Conservation (phyloP, 2,888 invertebrate species). For the Lottia gigantea region DNA sequence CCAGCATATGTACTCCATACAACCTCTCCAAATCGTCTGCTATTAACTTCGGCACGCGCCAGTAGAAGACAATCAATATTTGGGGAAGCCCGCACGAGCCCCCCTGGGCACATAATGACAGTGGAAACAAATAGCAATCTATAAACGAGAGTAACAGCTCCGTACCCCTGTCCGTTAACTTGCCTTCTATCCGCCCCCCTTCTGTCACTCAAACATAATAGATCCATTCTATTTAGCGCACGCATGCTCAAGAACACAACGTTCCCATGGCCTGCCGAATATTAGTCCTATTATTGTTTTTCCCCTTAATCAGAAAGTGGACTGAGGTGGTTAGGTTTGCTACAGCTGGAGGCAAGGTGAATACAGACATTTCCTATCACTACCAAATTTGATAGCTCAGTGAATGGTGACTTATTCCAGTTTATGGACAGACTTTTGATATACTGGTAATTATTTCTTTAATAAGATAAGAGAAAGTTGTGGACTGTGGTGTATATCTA, state of each 20-base stretch:
- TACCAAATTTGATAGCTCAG: too few species aligned
- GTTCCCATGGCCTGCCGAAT: not conserved
- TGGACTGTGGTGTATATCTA: too few species aligned
- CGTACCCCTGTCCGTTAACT: slow-evolving; percentile 13
- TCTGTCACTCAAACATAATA: slow-evolving; percentile 12
- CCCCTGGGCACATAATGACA: slow-evolving; percentile 18
- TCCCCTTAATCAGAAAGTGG: slow-evolving; percentile 6
- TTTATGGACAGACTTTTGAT: too few species aligned
- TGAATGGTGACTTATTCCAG: too few species aligned
- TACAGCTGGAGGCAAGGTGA: slow-evolving; percentile 4
- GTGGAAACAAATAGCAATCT: slow-evolving; percentile 22
- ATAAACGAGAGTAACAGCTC: slow-evolving; percentile 10
- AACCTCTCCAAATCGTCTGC: slow-evolving; percentile 14
- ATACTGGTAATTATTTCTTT: too few species aligned
- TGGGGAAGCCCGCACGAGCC: slow-evolving; percentile 17
- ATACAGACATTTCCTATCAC: too few species aligned
- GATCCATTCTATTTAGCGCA: slow-evolving; percentile 16
- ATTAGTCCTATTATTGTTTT: slow-evolving; percentile 19
- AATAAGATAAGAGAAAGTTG: too few species aligned
- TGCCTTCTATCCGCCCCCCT: not conserved
- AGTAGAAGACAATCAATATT: slow-evolving; percentile 23
- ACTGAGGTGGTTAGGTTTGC: slow-evolving; percentile 3
- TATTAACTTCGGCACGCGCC: slow-evolving; percentile 22
- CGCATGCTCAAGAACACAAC: slow-evolving; percentile 21
- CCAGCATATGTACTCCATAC: slow-evolving; percentile 18